These are phyloP conservation scores for Ispidina lecontei DNA, from an alignment of 2,797 vertebrate species.

Conservation along the genomic window DNA sequence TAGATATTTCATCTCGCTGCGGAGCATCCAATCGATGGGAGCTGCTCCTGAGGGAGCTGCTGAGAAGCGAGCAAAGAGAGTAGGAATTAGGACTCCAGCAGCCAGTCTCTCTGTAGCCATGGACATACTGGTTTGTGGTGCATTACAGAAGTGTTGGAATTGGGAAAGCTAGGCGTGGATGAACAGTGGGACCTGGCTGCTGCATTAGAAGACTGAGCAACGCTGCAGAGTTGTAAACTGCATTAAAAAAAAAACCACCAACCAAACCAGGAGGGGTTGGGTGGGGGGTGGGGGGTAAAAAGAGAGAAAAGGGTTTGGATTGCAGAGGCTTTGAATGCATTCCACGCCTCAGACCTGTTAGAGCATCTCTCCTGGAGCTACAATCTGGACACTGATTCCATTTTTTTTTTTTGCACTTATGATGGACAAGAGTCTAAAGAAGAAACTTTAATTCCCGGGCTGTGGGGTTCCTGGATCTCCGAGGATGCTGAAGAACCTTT, in stretches of 20 bases:
- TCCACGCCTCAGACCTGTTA: slow-evolving; percentile 75
- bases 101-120: slow-evolving; percentile 73
- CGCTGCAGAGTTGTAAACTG: slow-evolving; percentile 80
- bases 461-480: slow-evolving; percentile 64
- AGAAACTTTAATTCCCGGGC: slow-evolving; percentile 77
- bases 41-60: slow-evolving; percentile 86
- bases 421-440: slow-evolving; percentile 69
- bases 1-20: slow-evolving; percentile 91
- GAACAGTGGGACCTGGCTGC: slow-evolving; percentile 64
- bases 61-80: slow-evolving; percentile 80
- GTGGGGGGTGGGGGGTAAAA: not conserved
- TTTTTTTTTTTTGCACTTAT: slow-evolving; percentile 50
- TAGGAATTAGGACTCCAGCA: slow-evolving; percentile 78
- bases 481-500: slow-evolving; percentile 68
- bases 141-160: slow-evolving; percentile 70
- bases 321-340: slow-evolving; percentile 72
- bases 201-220: slow-evolving; percentile 76
- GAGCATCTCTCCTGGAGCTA: slow-evolving; percentile 56
- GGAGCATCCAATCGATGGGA: slow-evolving; percentile 89
- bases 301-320: slow-evolving; percentile 57
- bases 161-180: slow-evolving; percentile 73
- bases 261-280: not conserved
- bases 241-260: slow-evolving; percentile 38
- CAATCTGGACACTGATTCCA: slow-evolving; percentile 33
- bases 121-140: slow-evolving; percentile 64